phyloP scores from a whole-genome alignment of 2,888 invertebrate genomes.

The Meteorus cinctellus region DNA sequence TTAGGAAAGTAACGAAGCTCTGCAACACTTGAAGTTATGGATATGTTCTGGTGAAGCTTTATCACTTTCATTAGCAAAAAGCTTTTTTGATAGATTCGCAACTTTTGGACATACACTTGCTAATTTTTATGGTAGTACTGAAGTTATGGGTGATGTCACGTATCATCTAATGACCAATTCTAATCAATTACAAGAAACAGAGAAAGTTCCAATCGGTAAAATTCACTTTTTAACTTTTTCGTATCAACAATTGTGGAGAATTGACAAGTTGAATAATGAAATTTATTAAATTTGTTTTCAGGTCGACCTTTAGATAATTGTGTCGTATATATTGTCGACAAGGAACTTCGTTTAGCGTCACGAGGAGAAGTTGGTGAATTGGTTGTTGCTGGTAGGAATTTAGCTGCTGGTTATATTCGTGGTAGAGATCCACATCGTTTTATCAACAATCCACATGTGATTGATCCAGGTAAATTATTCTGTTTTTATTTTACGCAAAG shows the following conservation, averaged over 20 bases:
- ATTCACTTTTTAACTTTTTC: slow-evolving; percentile 35
- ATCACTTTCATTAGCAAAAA: slow-evolving; percentile 80
- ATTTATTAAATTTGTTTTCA: slow-evolving; percentile 61
- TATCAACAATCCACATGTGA: slow-evolving; percentile 82
- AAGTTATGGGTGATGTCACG: slow-evolving; percentile 93
- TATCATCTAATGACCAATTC: slow-evolving; percentile 80
- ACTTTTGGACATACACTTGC: slow-evolving; percentile 80
- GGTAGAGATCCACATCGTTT: slow-evolving; percentile 84
- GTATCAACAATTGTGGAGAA: slow-evolving; percentile 19
- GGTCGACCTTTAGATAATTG: slow-evolving; percentile 88
- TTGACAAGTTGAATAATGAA: slow-evolving; percentile 18
- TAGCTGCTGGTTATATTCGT: slow-evolving; percentile 87
- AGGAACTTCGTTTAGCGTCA: slow-evolving; percentile 82
- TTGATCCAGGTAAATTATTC: slow-evolving; percentile 75
- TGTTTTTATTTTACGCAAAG: background rate
- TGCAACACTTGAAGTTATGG: slow-evolving; percentile 83
- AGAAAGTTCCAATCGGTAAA: slow-evolving; percentile 88
- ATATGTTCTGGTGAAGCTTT: slow-evolving; percentile 92
- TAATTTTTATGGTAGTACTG: slow-evolving; percentile 94
- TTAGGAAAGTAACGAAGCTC: slow-evolving; percentile 74
- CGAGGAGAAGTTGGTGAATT: slow-evolving; percentile 87
- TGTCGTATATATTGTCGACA: slow-evolving; percentile 85
- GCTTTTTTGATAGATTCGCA: slow-evolving; percentile 86
- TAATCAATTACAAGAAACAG: slow-evolving; percentile 78
- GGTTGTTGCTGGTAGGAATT: slow-evolving; percentile 86